Evolutionary conservation across 2,888 invertebrate genomes (phyloP).

Genomic region (Tholera decimalis): DNA sequence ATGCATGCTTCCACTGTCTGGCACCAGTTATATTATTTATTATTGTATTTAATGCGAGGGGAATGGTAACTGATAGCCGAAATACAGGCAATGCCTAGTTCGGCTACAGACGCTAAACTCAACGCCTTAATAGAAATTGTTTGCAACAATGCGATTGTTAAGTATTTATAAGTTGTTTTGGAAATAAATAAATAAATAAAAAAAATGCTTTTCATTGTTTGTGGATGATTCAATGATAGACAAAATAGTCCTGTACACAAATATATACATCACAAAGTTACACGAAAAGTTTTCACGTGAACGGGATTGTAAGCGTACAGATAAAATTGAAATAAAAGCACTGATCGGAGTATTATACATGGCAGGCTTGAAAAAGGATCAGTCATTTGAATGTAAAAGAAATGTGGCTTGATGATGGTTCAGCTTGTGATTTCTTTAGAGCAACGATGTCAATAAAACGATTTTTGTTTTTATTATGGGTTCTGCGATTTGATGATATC

Average conservation of each 20-base stretch:
- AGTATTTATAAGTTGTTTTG: too few species aligned
- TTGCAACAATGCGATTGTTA: too few species aligned
- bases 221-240: slow-evolving; percentile 7
- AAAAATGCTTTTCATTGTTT: slow-evolving; percentile 4
- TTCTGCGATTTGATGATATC: background rate
- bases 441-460: slow-evolving; percentile 6
- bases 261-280: background rate
- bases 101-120: too few species aligned
- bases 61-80: too few species aligned
- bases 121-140: too few species aligned
- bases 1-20: too few species aligned
- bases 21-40: too few species aligned
- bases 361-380: background rate
- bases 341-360: slow-evolving; percentile 5
- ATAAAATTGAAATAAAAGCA: slow-evolving; percentile 2
- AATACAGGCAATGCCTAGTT: too few species aligned
- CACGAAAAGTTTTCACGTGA: slow-evolving; percentile 3
- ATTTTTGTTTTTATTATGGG: slow-evolving; percentile 1
- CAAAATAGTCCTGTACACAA: slow-evolving; percentile 7
- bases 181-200: too few species aligned
- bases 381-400: slow-evolving; percentile 3
- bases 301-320: background rate
- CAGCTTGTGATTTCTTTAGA: slow-evolving; percentile 3
- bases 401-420: slow-evolving; percentile 9
- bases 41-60: too few species aligned